phyloP scores from a whole-genome alignment of 2,797 vertebrate species.

The Argyrosomus regius region DNA sequence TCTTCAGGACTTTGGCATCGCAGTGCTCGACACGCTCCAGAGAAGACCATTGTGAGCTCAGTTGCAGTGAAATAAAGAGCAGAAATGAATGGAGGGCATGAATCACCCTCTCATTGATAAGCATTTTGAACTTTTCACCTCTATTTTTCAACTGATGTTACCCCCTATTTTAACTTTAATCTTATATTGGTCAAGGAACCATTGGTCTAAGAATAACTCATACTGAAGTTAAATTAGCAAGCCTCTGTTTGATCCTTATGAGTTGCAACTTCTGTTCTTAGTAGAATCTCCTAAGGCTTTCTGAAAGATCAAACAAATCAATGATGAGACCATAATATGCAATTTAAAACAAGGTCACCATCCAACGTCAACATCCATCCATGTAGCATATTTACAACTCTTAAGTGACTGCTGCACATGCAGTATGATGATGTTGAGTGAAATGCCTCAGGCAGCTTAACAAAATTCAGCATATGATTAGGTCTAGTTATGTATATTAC shows the following conservation, averaged over 20 bases:
- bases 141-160: slow-evolving; percentile 9
- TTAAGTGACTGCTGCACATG: slow-evolving; percentile 48
- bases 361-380: slow-evolving; percentile 25
- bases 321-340: slow-evolving; percentile 41
- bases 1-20: slow-evolving; percentile 45
- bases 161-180: slow-evolving; percentile 20
- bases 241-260: slow-evolving; percentile 43
- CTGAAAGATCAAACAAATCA: slow-evolving; percentile 64
- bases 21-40: slow-evolving; percentile 14
- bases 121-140: slow-evolving; percentile 38
- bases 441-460: slow-evolving; percentile 60
- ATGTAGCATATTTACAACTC: slow-evolving; percentile 42
- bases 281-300: slow-evolving; percentile 32
- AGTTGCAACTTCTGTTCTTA: slow-evolving; percentile 8
- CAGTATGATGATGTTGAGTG: slow-evolving; percentile 49
- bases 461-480: slow-evolving; percentile 65
- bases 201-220: slow-evolving; percentile 18
- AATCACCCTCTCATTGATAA: neutral
- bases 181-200: slow-evolving; percentile 21
- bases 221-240: slow-evolving; percentile 16
- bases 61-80: neutral
- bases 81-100: neutral
- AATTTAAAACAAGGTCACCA: slow-evolving; percentile 56
- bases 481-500: slow-evolving; percentile 62
- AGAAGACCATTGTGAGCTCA: slow-evolving; percentile 9